Conservation (phyloP, 2,797 vertebrate genomes). For the Acridotheres tristis region DNA sequence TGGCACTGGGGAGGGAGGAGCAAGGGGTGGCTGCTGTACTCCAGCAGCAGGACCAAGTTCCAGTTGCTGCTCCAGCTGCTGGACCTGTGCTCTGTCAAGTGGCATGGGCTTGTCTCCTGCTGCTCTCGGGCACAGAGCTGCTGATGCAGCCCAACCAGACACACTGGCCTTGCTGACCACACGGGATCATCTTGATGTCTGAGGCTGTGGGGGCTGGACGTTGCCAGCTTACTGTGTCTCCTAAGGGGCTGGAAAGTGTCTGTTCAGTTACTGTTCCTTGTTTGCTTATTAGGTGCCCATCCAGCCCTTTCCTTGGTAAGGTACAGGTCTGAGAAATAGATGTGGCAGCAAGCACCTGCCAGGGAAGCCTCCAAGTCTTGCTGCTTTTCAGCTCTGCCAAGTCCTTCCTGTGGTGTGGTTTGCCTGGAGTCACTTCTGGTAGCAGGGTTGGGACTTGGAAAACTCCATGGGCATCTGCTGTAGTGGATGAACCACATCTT, state of each 20-base stretch:
- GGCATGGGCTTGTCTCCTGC: not conserved
- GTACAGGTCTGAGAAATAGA: not conserved
- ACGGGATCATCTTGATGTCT: not conserved
- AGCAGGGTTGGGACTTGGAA: not conserved
- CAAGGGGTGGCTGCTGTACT: rapidly evolving
- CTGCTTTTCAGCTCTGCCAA: not conserved
- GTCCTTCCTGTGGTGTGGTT: not conserved
- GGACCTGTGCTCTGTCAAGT: not conserved
- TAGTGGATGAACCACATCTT: not conserved
- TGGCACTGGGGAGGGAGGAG: not conserved
- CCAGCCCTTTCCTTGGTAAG: not conserved
- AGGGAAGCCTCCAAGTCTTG: not conserved
- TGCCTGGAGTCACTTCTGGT: not conserved
- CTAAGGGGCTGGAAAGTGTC: not conserved
- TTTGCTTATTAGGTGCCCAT: not conserved
- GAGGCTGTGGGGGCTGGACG: not conserved
- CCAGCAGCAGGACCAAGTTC: not conserved
- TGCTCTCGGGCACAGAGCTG: not conserved
- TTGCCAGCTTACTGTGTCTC: not conserved
- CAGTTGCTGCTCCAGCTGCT: not conserved
- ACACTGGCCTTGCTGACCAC: not conserved
- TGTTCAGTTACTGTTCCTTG: not conserved
- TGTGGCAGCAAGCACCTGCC: not conserved
- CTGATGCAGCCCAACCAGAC: not conserved
- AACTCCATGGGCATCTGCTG: not conserved